Evolutionary conservation across 2,113 vertebrate species (phyloP), one percentile per base, ranked within the genome.

Genomic region (Trematocara zebra): DNA sequence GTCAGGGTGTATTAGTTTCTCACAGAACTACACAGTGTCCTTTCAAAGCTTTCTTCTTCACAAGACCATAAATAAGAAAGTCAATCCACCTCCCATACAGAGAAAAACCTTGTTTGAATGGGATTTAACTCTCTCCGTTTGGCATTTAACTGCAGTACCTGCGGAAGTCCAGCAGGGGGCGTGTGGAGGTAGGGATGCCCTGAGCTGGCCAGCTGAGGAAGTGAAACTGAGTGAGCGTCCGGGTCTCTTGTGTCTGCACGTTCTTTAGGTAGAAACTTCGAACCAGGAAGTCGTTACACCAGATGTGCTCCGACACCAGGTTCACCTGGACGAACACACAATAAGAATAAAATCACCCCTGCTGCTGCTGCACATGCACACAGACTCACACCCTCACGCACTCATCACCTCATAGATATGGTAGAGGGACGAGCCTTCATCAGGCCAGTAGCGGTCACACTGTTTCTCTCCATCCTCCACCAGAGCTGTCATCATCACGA

Each of bases 251-350:
- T 0, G 98, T 98, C 94, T 99, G 98, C 76, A 99, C 97, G 1
- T 99, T 99, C 93, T 99, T 99, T 95, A 99, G 96, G 96, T 99
- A 99, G 95, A 99, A 99, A 90, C 99, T 99, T 23, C 99, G 97
- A 84, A 99, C 99, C 95, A 99, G 96, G 95, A 99, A 99, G 91
- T 99, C 99, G 82, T 99, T 98, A 0, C 99, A 99, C 98, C 99
- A 99, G 96, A 99, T 99, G 94, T 99, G 99, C 92, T 99, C 99
- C 0, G 99, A 99, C 74, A 99, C 98, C 92, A 99, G 93, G 96
- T 99, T 99, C 88, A 99, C 99, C 99, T 99, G 69, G 8, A 23
- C 0, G 5, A 37, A 31, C 8, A 8, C 5, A 10, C 6, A 18
- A 44, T 3, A 15, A 33, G 5, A 33, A 15, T 6, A 51, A 51